Evolutionary conservation across 1,140 invertebrate genomes (phyloP).

Genomic region (Zaprionus tsacasi): DNA sequence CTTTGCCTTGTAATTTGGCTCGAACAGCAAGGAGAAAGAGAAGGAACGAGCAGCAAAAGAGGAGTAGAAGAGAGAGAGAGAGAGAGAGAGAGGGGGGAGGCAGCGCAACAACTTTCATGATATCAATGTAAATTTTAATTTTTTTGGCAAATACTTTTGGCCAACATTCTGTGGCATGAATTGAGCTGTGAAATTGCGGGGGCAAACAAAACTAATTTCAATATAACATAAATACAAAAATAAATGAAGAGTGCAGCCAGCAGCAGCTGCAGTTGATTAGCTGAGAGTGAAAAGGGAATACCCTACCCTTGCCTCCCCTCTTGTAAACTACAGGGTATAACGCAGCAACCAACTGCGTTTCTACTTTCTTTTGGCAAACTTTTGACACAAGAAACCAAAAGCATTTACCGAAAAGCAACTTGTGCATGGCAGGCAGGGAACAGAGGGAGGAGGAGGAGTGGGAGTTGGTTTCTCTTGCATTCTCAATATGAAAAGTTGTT

Average conservation of each 20-base stretch:
- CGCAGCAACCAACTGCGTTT: neutral
- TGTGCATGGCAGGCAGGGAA: neutral
- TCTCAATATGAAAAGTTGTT: slow-evolving; percentile 49
- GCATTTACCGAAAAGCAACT: slow-evolving; percentile 32
- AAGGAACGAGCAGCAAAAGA: neutral
- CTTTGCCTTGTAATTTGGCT: slow-evolving; percentile 75
- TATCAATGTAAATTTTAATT: slow-evolving; percentile 83
- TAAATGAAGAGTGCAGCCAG: neutral
- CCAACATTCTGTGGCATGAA: slow-evolving; percentile 57
- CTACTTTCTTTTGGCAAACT: neutral
- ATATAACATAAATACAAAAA: slow-evolving; percentile 38
- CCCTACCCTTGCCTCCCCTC: neutral
- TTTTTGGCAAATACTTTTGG: slow-evolving; percentile 75
- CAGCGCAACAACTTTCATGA: slow-evolving; percentile 45
- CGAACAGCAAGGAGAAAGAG: slow-evolving; percentile 51
- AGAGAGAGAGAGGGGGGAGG: too few relatives aligned
- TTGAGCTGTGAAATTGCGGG: slow-evolving; percentile 61
- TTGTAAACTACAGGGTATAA: neutral
- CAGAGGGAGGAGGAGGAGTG: neutral
- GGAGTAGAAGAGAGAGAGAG: neutral
- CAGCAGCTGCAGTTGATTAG: neutral
- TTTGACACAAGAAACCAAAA: slow-evolving; percentile 15
- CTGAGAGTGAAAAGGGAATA: neutral
- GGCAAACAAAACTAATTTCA: slow-evolving; percentile 36
- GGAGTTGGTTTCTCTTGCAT: neutral